Evolutionary conservation across 1,140 invertebrate genomes (phyloP), one percentile per base, ranked within the genome.

Genomic region (Pseudomyrmex flavicornis): DNA sequence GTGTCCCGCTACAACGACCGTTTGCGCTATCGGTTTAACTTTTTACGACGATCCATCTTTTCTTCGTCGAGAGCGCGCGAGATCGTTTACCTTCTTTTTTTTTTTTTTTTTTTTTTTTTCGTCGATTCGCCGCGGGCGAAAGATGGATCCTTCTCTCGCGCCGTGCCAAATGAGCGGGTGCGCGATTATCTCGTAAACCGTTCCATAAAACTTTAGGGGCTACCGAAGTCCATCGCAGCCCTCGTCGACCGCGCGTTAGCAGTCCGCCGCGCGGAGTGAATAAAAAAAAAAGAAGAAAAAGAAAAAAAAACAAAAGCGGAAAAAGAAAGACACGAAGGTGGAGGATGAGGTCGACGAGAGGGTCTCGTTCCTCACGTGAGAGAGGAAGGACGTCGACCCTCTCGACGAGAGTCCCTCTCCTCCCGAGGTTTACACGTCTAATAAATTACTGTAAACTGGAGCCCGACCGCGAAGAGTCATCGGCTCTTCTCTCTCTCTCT

Each of bases 371-470:
- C 83, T 85, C 54, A 17, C 44, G 17, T 50, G 62, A 48, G 66
- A 62, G 84, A 87, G 74, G 87, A 35, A 86, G 91, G 91, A 83
- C 89, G 82, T 91, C 90, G 92, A 92, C 91, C 88, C 7, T 65
- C 69, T 12, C 72, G 72, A 79, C 52, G n/a, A 65, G 48, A 68
- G 52, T 17, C 15, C 10, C 46, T 79, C 46, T 59, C 22, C 26
- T 83, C 35, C 89, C 85, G 73, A 85, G 84, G 82, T 92, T 92
- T 92, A 90, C 91, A 91, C 88, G 92, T 88, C 86, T 91, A 92
- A 92, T 93, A 93, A 93, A 92, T 92, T 90, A 91, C 87, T 88
- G 91, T 91, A 93, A 93, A 92, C 92, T 93, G 92, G 91, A 92
- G 90, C 86, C 91, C 72, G 58, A 17, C 44, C 35, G 66, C 58